Percentiles rank a stretch among this genome's conserved stretches.
Evolutionary conservation across 2,888 invertebrate genomes (phyloP).

Genomic region (Siphlonurus alternatus): DNA sequence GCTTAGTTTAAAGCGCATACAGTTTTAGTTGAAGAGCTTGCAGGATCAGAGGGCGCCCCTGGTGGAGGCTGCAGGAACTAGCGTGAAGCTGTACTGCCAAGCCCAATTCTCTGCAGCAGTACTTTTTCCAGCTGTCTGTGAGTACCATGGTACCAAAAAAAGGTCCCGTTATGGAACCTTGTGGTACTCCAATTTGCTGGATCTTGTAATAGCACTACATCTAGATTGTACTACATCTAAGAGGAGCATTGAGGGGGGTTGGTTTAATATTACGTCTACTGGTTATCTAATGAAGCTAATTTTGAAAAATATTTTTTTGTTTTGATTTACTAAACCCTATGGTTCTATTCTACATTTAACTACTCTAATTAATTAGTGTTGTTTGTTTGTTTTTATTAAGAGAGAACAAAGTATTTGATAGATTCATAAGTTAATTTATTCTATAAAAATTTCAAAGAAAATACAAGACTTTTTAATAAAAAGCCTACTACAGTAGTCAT

Average conservation of each 20-base stretch:
- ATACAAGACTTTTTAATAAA: background rate
- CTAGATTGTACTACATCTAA: background rate
- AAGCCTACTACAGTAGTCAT: too few relatives aligned
- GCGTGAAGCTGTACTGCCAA: background rate
- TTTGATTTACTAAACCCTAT: background rate
- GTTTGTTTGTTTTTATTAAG: background rate
- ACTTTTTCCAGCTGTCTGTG: too few relatives aligned
- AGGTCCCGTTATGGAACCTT: background rate
- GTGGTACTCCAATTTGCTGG: background rate
- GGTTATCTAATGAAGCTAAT: background rate
- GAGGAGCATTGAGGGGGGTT: conserved; percentile 2
- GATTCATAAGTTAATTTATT: background rate
- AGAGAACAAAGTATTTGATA: background rate
- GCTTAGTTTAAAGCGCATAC: background rate
- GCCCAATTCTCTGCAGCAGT: background rate
- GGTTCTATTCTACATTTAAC: background rate
- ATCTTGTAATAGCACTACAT: background rate
- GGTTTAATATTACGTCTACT: background rate
- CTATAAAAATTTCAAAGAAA: background rate
- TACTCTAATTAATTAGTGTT: background rate
- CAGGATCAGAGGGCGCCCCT: background rate
- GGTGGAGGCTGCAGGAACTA: background rate
- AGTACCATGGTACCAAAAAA: background rate
- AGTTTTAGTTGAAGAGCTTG: background rate
- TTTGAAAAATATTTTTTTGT: background rate